A percentile compares a stretch with the other conserved stretches of the same genome.
phyloP scores from a whole-genome alignment of 2,797 vertebrate species.

The Ctenopoma multispine region DNA sequence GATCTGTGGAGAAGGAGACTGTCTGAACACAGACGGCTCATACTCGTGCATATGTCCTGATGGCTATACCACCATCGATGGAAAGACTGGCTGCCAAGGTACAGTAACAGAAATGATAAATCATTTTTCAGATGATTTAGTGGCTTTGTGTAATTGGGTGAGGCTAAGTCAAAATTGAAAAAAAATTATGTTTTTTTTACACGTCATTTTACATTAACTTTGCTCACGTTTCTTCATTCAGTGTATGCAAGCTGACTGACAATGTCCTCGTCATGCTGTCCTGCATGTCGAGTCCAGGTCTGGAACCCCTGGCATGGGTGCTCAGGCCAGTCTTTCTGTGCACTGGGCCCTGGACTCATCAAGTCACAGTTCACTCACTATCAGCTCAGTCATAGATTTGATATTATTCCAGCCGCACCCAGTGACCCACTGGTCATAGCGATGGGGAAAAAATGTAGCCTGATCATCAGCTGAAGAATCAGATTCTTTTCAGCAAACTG shows the following conservation, averaged over 20 bases:
- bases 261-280: constrained; percentile 28
- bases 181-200: constrained; percentile 27
- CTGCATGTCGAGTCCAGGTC: constrained; percentile 39
- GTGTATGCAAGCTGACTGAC: constrained; percentile 32
- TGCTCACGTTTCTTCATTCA: constrained; percentile 14
- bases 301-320: constrained; percentile 51
- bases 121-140: constrained; percentile 33
- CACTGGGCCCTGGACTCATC: constrained; percentile 69
- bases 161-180: constrained; percentile 41
- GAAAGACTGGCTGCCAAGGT: constrained; percentile 86
- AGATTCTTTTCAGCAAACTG: constrained; percentile 59
- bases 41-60: constrained; percentile 88
- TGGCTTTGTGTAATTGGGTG: constrained; percentile 53
- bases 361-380: constrained; percentile 56
- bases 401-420: constrained; percentile 77
- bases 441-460: constrained; percentile 36
- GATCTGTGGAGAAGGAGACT: constrained; percentile 87
- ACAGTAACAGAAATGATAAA: constrained; percentile 46
- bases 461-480: constrained; percentile 45
- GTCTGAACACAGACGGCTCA: constrained; percentile 88
- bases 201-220: constrained; percentile 33
- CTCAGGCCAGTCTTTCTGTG: constrained; percentile 49
- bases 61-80: constrained; percentile 79
- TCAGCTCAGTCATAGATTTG: constrained; percentile 65
- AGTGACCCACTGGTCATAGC: constrained; percentile 62